These are phyloP conservation scores for Sardinella longiceps DNA, from an alignment of 2,797 vertebrate species.

Conservation along the genomic window DNA sequence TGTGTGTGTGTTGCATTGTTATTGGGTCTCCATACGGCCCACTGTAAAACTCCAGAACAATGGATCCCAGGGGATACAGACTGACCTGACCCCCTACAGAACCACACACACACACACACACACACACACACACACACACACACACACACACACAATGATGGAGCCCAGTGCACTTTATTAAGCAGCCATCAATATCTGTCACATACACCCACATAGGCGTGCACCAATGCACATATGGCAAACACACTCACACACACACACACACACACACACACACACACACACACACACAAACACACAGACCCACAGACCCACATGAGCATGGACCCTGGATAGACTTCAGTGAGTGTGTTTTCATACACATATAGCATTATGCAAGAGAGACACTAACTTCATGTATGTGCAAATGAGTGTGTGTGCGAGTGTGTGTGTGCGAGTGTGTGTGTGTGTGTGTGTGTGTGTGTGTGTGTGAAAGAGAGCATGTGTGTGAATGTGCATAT, in stretches of 20 bases:
- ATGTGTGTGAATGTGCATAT: too few relatives aligned
- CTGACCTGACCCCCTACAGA: not conserved
- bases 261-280: not conserved
- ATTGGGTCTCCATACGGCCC: not conserved
- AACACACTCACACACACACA: too few relatives aligned
- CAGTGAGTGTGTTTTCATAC: not conserved
- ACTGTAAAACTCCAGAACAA: not conserved
- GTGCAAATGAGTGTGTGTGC: too few relatives aligned
- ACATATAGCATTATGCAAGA: too few relatives aligned
- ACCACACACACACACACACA: not conserved
- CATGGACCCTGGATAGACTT: too few relatives aligned
- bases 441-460: too few relatives aligned
- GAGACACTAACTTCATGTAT: too few relatives aligned
- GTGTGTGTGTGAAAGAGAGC: too few relatives aligned
- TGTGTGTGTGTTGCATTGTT: not conserved
- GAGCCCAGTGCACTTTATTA: not conserved
- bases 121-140: too few relatives aligned
- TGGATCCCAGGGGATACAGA: not conserved
- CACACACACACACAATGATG: not conserved
- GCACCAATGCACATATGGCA: too few relatives aligned
- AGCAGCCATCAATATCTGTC: slow-evolving; percentile 18
- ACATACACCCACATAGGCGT: not conserved
- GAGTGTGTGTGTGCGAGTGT: too few relatives aligned
- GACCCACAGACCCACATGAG: too few relatives aligned
- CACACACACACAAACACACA: not conserved